Conservation (phyloP, 2,888 invertebrate species). For the Sepiola atlantica region DNA sequence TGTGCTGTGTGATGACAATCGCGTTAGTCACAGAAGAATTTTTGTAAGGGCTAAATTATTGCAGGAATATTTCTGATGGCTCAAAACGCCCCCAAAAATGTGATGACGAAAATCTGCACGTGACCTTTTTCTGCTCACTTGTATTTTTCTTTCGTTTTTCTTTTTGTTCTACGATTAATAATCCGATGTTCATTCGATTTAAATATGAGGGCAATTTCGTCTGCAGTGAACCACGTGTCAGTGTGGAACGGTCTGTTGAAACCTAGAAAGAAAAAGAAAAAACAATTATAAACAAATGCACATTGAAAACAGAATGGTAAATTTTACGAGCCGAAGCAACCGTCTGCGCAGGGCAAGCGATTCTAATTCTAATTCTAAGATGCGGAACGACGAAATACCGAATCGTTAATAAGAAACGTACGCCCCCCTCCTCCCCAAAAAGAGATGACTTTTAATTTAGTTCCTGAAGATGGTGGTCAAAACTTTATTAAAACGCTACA, state of each 20-base stretch:
- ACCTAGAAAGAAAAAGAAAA: neutral
- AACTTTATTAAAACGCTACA: too few species aligned
- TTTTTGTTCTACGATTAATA: neutral
- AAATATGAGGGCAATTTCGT: neutral
- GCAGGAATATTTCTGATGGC: neutral
- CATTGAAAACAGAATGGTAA: neutral
- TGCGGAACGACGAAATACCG: too few species aligned
- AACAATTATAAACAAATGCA: neutral
- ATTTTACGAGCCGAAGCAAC: too few species aligned
- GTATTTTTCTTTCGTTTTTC: neutral
- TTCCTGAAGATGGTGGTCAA: too few species aligned
- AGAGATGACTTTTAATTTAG: too few species aligned
- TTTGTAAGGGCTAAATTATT: neutral
- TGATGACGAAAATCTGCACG: neutral
- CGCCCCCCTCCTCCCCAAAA: too few species aligned
- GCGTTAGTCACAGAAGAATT: neutral
- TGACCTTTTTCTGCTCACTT: neutral
- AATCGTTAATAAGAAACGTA: too few species aligned
- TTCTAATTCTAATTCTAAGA: too few species aligned
- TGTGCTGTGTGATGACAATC: neutral
- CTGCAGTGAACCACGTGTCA: neutral
- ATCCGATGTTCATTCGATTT: neutral
- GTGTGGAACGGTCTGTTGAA: neutral
- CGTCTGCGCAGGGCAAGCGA: too few species aligned
- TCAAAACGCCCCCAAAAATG: neutral